Base-by-base conservation (phyloP, 2,888 invertebrate species). In the Carterocephalus palaemon region DNA sequence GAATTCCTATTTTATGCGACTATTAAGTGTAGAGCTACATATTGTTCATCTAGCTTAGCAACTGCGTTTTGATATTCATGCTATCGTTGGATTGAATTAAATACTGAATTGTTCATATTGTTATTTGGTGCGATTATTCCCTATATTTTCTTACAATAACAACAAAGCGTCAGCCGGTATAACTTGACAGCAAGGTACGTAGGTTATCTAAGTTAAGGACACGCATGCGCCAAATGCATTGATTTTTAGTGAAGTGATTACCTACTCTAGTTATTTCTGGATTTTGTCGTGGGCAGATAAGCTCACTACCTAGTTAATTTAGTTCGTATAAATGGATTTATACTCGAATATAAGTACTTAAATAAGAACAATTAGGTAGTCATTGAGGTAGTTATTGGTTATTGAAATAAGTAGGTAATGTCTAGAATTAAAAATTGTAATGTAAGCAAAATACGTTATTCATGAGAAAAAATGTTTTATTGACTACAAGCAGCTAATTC, bases 141-240 rank as follows among this genome's bases (percentile, higher is more conserved):
- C 10, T 5, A 9, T 36, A 31, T 28, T 31, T 31, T 40, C 10
- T 40, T 5, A 31, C n/a, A 3, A 1, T 13, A 40, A 31, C 17
- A 40, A 40, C 31, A 28, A 60, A 57, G 54, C 49, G 29, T 48
- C 52, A 53, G 49, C 67, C 70, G 72, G 73, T 49, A 52, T 53
- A 28, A 57, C 56, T 60, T 75, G 72, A 74, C 75, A 75, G 71
- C 42, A 52, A 54, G 45, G 40, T 50, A 19, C 49, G 24, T 48
- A 43, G 47, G 45, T 50, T 57, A 55, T 49, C 53, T 49, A 56
- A 52, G 51, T 42, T 31, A 13, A 22, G 28, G 51, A 39, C 38
- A 60, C 82, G 82, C 80, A 80, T 78, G 83, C 82, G 81, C 58
- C 67, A 10, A 51, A 22, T 26, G 22, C 70, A 83, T 84, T 70